Conservation (phyloP, 2,113 vertebrate genomes). For the Tachuris rubrigastra region DNA sequence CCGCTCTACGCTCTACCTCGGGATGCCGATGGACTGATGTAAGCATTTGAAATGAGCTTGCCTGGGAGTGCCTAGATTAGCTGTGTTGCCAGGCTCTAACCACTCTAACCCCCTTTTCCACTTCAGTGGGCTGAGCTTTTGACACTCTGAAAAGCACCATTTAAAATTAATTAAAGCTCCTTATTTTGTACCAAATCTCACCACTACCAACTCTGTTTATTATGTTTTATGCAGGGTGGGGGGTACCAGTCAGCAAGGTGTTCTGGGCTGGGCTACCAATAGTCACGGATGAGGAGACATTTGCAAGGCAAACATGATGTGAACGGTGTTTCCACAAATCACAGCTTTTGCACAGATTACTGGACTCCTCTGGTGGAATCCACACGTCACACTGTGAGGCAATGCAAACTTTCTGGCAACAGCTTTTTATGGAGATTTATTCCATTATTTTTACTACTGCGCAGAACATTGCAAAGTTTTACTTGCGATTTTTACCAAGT, state of each 20-base stretch:
- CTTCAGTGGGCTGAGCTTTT: constrained; percentile 87
- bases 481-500: not conserved
- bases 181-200: constrained; percentile 83
- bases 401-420: not conserved
- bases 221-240: constrained; percentile 65
- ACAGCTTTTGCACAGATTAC: not conserved
- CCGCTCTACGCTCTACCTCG: constrained; percentile 77
- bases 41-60: constrained; percentile 88
- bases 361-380: not conserved
- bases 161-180: constrained; percentile 98
- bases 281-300: not conserved
- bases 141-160: constrained; percentile 93
- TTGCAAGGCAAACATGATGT: not conserved
- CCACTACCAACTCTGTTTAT: constrained; percentile 60
- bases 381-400: not conserved
- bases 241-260: constrained; percentile 47
- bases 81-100: constrained; percentile 88
- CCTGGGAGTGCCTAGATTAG: constrained; percentile 84
- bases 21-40: constrained; percentile 91
- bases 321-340: not conserved
- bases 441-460: not conserved
- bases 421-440: not conserved
- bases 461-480: not conserved
- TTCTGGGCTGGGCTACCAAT: constrained; percentile 37
- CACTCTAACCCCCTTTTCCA: constrained; percentile 91